Conservation (phyloP, 2,113 vertebrate species). For the Nipponia nippon region DNA sequence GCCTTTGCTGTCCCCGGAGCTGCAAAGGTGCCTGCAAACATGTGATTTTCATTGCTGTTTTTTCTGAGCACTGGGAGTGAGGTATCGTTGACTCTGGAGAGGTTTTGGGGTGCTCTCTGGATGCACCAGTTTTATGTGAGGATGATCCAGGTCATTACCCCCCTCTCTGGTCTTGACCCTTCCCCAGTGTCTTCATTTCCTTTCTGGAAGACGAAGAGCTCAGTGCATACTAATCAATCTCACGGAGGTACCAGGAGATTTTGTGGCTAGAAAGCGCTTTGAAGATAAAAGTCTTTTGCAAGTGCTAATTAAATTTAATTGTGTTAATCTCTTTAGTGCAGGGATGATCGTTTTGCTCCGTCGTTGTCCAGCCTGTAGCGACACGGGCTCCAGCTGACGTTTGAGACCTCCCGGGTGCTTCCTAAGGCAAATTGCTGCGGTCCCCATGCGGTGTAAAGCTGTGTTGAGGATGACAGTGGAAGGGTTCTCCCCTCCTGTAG, state of each 20-base stretch:
- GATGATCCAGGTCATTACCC: background rate
- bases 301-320: constrained; percentile 14
- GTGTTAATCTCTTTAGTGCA: background rate
- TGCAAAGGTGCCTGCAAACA: background rate
- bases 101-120: background rate
- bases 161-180: background rate
- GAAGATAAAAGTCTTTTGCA: constrained; percentile 1
- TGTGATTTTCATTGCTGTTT: fast-evolving
- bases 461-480: background rate
- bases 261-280: background rate
- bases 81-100: fast-evolving
- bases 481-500: background rate
- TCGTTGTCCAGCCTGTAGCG: background rate
- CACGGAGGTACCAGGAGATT: background rate
- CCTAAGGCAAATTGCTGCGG: background rate
- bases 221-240: fast-evolving
- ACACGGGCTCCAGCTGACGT: fast-evolving
- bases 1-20: background rate
- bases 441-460: fast-evolving
- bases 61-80: fast-evolving
- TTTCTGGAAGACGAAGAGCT: background rate
- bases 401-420: background rate
- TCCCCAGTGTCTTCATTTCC: background rate
- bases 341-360: background rate
- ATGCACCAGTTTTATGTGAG: background rate